These are phyloP conservation scores for Antennarius maculatus DNA, from an alignment of 2,797 vertebrate genomes.

Conservation along the genomic window DNA sequence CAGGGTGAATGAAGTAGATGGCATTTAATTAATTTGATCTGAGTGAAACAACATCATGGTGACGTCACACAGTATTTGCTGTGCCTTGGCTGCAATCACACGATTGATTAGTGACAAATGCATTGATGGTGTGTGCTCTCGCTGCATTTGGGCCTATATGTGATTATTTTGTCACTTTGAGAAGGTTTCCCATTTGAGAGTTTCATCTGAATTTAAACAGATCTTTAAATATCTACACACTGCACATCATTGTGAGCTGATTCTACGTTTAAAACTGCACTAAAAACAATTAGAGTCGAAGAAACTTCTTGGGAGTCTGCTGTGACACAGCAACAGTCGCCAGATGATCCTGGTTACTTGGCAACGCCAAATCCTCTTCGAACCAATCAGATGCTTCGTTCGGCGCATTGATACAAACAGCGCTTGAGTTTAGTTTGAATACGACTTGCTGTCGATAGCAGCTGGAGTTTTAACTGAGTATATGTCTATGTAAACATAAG, in stretches of 20 bases:
- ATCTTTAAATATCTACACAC: background rate
- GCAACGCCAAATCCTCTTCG: conserved; percentile 75
- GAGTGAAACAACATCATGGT: too few species aligned
- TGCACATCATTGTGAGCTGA: background rate
- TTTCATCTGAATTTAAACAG: background rate
- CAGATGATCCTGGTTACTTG: conserved; percentile 62
- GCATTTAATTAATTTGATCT: too few species aligned
- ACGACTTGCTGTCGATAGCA: background rate
- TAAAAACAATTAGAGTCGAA: background rate
- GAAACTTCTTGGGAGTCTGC: accelerated
- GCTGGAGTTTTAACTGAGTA: background rate
- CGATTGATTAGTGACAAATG: too few species aligned
- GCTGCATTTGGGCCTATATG: too few species aligned
- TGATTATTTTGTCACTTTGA: too few species aligned
- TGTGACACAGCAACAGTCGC: conserved; percentile 5
- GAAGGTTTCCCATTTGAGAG: too few species aligned
- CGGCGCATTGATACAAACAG: conserved; percentile 73
- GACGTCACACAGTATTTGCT: too few species aligned
- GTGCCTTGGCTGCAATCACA: too few species aligned
- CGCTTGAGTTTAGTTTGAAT: background rate
- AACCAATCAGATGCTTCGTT: conserved; percentile 71
- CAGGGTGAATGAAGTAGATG: too few species aligned
- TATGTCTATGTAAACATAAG: accelerated
- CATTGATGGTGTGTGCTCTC: too few species aligned
- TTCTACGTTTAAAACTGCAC: background rate